Evolutionary conservation across 1,140 invertebrate genomes (phyloP).

Genomic region (Calosoma granatense): DNA sequence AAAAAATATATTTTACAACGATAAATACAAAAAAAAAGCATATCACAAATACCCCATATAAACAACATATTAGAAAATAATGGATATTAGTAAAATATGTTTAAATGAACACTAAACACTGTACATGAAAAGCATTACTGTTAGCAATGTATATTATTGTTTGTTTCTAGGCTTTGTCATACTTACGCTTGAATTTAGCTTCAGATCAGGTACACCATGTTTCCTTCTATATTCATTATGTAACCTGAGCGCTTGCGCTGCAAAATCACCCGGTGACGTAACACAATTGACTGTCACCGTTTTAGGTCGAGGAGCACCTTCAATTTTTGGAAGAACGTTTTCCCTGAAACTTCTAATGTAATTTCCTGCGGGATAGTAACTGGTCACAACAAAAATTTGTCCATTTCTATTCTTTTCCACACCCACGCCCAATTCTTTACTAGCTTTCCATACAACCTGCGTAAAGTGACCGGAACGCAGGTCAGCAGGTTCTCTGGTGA

Average conservation of each 20-base stretch:
- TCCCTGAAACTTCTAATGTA: slow-evolving; percentile 63
- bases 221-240: slow-evolving; percentile 70
- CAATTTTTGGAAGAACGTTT: slow-evolving; percentile 54
- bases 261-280: slow-evolving; percentile 34
- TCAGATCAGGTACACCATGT: slow-evolving; percentile 56
- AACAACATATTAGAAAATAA: no score
- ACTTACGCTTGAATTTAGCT: slow-evolving; percentile 52
- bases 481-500: slow-evolving; percentile 54
- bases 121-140: not conserved
- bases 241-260: slow-evolving; percentile 51
- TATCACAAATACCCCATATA: no score
- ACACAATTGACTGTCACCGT: slow-evolving; percentile 16
- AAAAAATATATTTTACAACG: no score
- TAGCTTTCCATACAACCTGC: slow-evolving; percentile 67
- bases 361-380: slow-evolving; percentile 82
- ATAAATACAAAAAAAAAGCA: no score
- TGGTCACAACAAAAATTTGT: slow-evolving; percentile 69
- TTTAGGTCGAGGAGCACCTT: slow-evolving; percentile 35
- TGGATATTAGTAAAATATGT: no score
- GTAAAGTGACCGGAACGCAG: slow-evolving; percentile 46
- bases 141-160: no score
- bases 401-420: slow-evolving; percentile 57
- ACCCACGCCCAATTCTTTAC: slow-evolving; percentile 66
- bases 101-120: not conserved
- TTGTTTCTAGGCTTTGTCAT: slow-evolving; percentile 8